Percentiles rank a stretch among this genome's conserved stretches.
Conservation (phyloP, 2,113 vertebrate species). For the Erpornis zantholeuca region DNA sequence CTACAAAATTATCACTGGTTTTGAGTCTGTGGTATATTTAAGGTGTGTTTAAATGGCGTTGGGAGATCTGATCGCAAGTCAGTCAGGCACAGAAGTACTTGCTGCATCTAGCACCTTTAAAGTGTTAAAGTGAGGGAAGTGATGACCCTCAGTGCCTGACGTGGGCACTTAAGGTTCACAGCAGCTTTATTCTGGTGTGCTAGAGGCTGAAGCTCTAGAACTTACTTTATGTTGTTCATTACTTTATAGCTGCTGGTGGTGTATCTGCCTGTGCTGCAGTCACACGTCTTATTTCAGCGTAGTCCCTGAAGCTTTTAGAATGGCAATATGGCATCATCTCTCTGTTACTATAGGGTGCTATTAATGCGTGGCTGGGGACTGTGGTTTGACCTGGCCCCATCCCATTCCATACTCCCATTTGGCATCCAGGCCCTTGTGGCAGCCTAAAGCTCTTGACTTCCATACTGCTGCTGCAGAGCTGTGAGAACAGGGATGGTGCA, state of each 20-base stretch:
- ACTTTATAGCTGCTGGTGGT: no score
- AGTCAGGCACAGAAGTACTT: neutral
- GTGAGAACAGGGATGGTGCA: neutral
- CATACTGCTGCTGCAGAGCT: accelerated
- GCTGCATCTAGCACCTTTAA: accelerated
- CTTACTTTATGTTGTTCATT: neutral
- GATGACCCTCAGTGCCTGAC: neutral
- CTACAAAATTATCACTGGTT: neutral
- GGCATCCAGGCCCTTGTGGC: neutral
- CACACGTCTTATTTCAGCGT: accelerated
- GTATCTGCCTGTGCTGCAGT: neutral
- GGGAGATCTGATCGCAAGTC: neutral
- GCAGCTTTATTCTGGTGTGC: neutral
- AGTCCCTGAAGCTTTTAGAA: neutral
- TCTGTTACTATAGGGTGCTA: neutral
- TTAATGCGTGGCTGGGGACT: neutral
- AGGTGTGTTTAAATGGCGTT: neutral
- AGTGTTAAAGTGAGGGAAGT: neutral
- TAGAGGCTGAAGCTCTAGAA: neutral
- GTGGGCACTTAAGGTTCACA: neutral
- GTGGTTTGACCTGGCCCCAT: neutral
- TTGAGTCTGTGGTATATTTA: neutral
- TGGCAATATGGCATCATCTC: neutral
- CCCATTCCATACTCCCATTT: neutral
- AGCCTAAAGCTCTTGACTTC: neutral